These are phyloP conservation scores for Peromyscus aztecus DNA, from an alignment of 2,797 vertebrate genomes.

Conservation along the genomic window DNA sequence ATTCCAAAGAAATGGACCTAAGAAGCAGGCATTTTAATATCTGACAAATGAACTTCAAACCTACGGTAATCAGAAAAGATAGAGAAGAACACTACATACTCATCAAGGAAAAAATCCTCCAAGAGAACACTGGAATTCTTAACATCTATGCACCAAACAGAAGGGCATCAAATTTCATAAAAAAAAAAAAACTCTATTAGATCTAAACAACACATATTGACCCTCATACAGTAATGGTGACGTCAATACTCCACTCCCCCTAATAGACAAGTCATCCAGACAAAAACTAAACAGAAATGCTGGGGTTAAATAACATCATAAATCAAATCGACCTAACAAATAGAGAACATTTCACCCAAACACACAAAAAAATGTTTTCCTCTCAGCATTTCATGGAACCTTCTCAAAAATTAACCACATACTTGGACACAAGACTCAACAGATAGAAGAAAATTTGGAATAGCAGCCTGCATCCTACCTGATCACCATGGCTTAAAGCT, in stretches of 20 bases:
- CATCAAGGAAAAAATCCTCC: neutral
- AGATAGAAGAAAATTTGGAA: neutral
- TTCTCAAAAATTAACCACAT: neutral
- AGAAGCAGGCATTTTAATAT: neutral
- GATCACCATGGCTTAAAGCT: neutral
- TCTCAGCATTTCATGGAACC: neutral
- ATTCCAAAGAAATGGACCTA: neutral
- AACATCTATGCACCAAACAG: neutral
- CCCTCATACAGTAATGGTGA: neutral
- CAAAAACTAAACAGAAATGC: neutral
- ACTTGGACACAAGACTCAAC: neutral
- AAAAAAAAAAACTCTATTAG: neutral
- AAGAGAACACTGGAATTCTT: neutral
- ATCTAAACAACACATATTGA: neutral
- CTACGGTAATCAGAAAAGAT: neutral
- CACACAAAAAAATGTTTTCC: neutral
- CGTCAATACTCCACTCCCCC: neutral
- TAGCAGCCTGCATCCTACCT: neutral
- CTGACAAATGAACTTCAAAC: neutral
- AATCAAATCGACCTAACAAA: neutral
- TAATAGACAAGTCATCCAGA: neutral
- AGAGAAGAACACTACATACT: neutral
- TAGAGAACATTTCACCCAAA: neutral
- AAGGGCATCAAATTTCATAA: neutral
- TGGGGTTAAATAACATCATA: neutral